These are phyloP conservation scores for Hirtodrosophila trivittata DNA, from an alignment of 2,888 invertebrate genomes.

Conservation along the genomic window DNA sequence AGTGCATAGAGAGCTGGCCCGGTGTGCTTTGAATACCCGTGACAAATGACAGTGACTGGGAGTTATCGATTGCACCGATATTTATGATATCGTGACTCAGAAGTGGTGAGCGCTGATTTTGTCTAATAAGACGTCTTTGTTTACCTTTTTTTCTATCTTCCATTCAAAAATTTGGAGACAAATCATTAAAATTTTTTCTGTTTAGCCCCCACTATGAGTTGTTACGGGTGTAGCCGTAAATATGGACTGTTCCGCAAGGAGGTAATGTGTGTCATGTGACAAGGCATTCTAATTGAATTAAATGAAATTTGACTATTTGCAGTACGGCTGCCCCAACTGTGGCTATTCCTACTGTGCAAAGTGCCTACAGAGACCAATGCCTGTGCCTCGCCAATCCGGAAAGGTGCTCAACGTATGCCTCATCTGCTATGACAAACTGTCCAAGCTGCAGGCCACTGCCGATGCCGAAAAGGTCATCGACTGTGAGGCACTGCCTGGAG, in stretches of 20 bases:
- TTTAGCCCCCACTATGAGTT: conserved; percentile 86
- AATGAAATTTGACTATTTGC: conserved; percentile 39
- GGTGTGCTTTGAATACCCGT: too few relatives aligned
- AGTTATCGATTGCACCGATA: conserved; percentile 35
- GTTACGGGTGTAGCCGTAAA: conserved; percentile 89
- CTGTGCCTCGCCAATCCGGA: conserved; percentile 86
- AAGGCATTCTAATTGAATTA: not conserved
- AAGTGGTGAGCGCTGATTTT: conserved; percentile 11
- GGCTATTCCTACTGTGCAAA: conserved; percentile 93
- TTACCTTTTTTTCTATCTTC: conserved; percentile 37
- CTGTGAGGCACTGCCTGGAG: conserved; percentile 85
- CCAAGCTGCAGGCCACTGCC: conserved; percentile 65
- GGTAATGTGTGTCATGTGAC: conserved; percentile 83
- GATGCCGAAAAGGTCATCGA: conserved; percentile 69
- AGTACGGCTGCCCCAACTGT: conserved; percentile 93
- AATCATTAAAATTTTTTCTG: not conserved
- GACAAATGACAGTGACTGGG: too few relatives aligned
- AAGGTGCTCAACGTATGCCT: conserved; percentile 88
- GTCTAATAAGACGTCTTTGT: conserved; percentile 30
- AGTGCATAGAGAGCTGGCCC: too few relatives aligned
- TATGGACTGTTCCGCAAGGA: conserved; percentile 90
- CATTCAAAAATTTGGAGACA: not conserved
- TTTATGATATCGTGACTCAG: conserved; percentile 23
- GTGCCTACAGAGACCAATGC: conserved; percentile 89
- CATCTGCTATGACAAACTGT: conserved; percentile 82